Evolutionary conservation across 2,797 vertebrate species (phyloP), one percentile per base, ranked within the genome.

Genomic region (Sciurus vulgaris): DNA sequence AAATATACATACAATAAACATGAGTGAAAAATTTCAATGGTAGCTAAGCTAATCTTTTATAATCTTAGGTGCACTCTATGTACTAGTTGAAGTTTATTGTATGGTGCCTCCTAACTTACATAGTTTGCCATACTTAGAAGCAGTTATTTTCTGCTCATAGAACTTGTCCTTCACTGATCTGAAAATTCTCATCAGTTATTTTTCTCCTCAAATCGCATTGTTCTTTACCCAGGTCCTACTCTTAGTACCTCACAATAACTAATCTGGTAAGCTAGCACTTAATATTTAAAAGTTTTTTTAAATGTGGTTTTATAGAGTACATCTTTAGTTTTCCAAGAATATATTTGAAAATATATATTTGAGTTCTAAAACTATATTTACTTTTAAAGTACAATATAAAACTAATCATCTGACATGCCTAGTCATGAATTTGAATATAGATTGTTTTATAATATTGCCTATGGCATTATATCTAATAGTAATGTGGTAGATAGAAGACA

Each of bases 341-440:
- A 41, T 26, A 89, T 63, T 86, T 51, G 30, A 70, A 81, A 83
- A 51, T 65, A 44, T 70, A 49, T 74, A 74, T 70, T 61, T 76
- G 47, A 63, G 1, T 70, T 81, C 73, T 94, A 54, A 81, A 92
- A 96, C 44, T 79, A 54, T 91, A 79, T 35, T 84, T 20, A 83
- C 24, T 86, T 30, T 70, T 73, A 79, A 92, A 78, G 3, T 73
- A 85, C 49, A 76, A 70, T 44, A 65, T 61, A 90, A 92, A 49
- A 69, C n/a, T 51, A 24, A 72, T 56, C 38, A 79, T 67, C 49
- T 85, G 26, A 63, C 49, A 76, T 56, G n/a, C 7, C 44, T 56
- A 70, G 33, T 63, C 81, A 63, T 38, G 30, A 81, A 95, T 95
- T 70, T 95, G 95, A 91, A 87, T 91, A 91, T n/a, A 91, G 38